phyloP scores from a whole-genome alignment of 2,888 invertebrate species.

The Deilephila porcellus region DNA sequence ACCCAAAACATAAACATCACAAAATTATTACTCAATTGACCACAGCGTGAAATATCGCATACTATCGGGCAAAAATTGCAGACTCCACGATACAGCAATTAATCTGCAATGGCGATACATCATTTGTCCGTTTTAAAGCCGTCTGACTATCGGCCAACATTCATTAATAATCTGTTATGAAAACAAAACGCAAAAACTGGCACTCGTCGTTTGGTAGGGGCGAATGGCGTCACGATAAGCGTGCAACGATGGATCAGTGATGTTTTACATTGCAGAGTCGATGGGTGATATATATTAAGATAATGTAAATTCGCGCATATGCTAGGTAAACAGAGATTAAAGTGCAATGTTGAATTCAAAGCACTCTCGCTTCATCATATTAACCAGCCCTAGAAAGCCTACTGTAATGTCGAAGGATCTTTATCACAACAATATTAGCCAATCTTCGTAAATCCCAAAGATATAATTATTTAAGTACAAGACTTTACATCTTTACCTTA shows the following conservation, averaged over 20 bases:
- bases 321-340: too few relatives aligned
- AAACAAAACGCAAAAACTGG: slow-evolving; percentile 37
- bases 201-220: slow-evolving; percentile 26
- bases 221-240: not conserved
- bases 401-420: too few relatives aligned
- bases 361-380: too few relatives aligned
- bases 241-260: not conserved
- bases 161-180: slow-evolving; percentile 44
- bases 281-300: not conserved
- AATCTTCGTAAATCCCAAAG: too few relatives aligned
- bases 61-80: slow-evolving; percentile 34
- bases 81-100: slow-evolving; percentile 40
- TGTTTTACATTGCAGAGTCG: not conserved
- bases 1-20: not conserved
- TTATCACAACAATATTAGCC: too few relatives aligned
- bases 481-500: too few relatives aligned
- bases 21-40: slow-evolving; percentile 9
- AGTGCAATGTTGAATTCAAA: too few relatives aligned
- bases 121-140: slow-evolving; percentile 39
- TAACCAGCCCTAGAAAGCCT: too few relatives aligned
- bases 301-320: too few relatives aligned
- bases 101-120: slow-evolving; percentile 44
- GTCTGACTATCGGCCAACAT: slow-evolving; percentile 37
- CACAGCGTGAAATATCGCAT: slow-evolving; percentile 20
- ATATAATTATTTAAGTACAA: too few relatives aligned